Evolutionary conservation across 2,113 vertebrate species (phyloP), one percentile per base, ranked within the genome.

Genomic region (Peromyscus leucopus): DNA sequence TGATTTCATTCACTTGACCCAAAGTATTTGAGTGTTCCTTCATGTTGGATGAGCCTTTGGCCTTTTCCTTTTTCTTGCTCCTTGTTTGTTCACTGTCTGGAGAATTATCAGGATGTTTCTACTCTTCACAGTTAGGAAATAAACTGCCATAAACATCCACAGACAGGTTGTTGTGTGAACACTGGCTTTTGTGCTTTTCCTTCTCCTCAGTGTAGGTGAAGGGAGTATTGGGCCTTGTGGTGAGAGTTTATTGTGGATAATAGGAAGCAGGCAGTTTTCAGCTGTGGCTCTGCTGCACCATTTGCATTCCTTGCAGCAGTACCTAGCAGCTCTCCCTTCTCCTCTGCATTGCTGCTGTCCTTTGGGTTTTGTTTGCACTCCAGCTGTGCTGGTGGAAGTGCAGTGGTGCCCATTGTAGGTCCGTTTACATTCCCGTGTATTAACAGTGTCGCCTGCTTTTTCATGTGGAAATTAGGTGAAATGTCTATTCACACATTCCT

Each of bases 391-490:
- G 22, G 67, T 61, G 31, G n/a, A 65, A 65, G 9, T 21, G 13
- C 42, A 89, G 61, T 59, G 24, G 33, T 57, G 61, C 69, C 67
- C 74, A 28, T 61, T 71, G 46, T 69, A 21, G 55, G 21, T 79
- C 89, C 28, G 63, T 94, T 85, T 95, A 48, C 46, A 82, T 76
- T 95, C 59, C 42, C 87, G 2, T 92, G 12, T 72, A 46, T 83
- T 90, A 93, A 89, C 74, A 15, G 46, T 89, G 17, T 72, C 63
- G 51, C 33, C 5, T 46, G 48, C 84, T 75, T 96, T 95, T 95
- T 95, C n/a, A 92, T 61, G 69, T 90, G 88, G 24, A 90, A 96
- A 83, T 88, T 88, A 42, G 5, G 55, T 87, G 61, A 95, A 95
- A 92, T 93, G 42, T 92, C 75, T 96, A 24, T 90, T 96, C 82